These are phyloP conservation scores for Tringa solitaria DNA, from an alignment of 2,113 vertebrate genomes.

Conservation along the genomic window DNA sequence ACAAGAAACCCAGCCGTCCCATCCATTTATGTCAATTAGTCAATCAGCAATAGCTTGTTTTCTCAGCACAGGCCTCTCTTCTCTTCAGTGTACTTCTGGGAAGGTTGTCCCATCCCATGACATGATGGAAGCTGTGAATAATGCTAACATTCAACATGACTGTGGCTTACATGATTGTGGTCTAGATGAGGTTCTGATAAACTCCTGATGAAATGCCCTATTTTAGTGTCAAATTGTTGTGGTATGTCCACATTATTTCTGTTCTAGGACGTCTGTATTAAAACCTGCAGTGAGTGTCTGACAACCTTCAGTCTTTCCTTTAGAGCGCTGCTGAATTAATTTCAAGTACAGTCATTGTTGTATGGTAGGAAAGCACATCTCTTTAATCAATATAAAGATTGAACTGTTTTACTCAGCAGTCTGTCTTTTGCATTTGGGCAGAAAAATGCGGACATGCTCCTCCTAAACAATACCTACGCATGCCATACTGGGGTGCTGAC, in stretches of 20 bases:
- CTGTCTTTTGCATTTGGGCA: constrained; percentile 57
- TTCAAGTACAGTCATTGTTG: constrained; percentile 49
- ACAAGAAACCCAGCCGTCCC: neutral
- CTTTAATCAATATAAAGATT: constrained; percentile 50
- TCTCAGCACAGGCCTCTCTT: neutral
- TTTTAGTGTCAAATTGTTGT: constrained; percentile 15
- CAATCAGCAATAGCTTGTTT: neutral
- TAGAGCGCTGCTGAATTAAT: constrained; percentile 34
- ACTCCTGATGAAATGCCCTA: neutral
- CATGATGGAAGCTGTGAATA: neutral
- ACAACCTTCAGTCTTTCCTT: constrained; percentile 17
- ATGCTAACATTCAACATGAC: neutral
- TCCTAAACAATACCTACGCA: constrained; percentile 54
- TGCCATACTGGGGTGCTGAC: constrained; percentile 57
- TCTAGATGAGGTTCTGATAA: constrained; percentile 38
- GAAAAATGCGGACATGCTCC: constrained; percentile 52
- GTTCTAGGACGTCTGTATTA: constrained; percentile 41
- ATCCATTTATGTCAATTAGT: neutral
- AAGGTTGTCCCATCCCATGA: neutral
- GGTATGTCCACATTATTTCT: constrained; percentile 20
- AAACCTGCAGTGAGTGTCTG: constrained; percentile 26
- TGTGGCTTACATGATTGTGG: constrained; percentile 4
- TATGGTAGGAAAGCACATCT: constrained; percentile 25
- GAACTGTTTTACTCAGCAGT: constrained; percentile 58
- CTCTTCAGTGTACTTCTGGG: neutral